Percentiles rank a stretch among this genome's conserved stretches.
These are phyloP conservation scores for Strix uralensis DNA, from an alignment of 2,113 vertebrate genomes.

Conservation along the genomic window DNA sequence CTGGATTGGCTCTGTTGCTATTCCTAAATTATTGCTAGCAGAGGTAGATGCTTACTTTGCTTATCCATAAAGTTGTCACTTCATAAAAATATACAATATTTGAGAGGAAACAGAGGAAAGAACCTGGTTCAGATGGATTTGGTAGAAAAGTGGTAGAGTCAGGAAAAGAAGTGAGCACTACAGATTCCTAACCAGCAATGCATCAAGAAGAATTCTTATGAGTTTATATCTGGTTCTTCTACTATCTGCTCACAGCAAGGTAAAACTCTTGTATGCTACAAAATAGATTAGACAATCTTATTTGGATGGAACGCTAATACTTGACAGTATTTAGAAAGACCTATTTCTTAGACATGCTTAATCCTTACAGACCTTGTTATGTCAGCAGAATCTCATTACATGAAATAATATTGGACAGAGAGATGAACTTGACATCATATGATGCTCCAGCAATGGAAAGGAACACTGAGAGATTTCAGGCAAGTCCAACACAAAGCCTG, in stretches of 20 bases:
- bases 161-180: neutral
- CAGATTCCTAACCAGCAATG: neutral
- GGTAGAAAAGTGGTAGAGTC: neutral
- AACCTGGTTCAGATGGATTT: neutral
- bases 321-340: neutral
- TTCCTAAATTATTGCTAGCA: neutral
- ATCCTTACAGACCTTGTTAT: neutral
- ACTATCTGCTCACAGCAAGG: neutral
- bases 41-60: neutral
- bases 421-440: neutral
- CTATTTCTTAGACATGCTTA: neutral
- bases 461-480: neutral
- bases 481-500: neutral
- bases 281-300: neutral
- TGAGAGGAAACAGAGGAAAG: neutral
- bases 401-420: neutral
- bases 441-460: neutral
- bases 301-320: neutral
- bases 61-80: neutral
- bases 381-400: neutral
- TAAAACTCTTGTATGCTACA: neutral
- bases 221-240: neutral
- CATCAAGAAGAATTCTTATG: neutral
- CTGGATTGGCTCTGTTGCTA: neutral
- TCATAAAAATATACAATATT: neutral